phyloP scores from a whole-genome alignment of 2,113 vertebrate species.

The Halichoeres trimaculatus region DNA sequence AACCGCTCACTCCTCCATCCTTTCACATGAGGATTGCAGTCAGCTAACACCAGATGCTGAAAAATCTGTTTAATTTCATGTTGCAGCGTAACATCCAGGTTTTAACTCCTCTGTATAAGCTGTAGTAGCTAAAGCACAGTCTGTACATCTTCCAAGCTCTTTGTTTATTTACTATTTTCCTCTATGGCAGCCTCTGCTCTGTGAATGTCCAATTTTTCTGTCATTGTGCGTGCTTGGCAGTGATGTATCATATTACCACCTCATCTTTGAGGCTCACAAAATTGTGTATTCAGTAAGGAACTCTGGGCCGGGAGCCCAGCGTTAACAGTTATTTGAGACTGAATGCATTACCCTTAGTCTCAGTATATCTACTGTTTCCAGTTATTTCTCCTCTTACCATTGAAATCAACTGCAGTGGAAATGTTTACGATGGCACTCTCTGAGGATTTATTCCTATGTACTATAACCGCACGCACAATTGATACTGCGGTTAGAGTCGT shows the following conservation, averaged over 20 bases:
- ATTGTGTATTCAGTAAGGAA: slow-evolving; percentile 55
- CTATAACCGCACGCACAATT: slow-evolving; percentile 25
- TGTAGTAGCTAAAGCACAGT: slow-evolving; percentile 1
- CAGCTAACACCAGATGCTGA: slow-evolving; percentile 13
- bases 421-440: slow-evolving; percentile 46
- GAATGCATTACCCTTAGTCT: slow-evolving; percentile 36
- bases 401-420: slow-evolving; percentile 51
- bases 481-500: slow-evolving; percentile 23
- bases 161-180: slow-evolving; percentile 22
- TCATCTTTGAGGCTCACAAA: slow-evolving; percentile 52
- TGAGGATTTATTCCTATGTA: slow-evolving; percentile 38
- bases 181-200: slow-evolving; percentile 22
- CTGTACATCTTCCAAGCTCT: slow-evolving; percentile 1
- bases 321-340: slow-evolving; percentile 49
- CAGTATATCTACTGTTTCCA: slow-evolving; percentile 41
- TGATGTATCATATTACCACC: slow-evolving; percentile 45
- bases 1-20: not conserved
- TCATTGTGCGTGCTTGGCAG: slow-evolving; percentile 50
- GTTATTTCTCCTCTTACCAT: slow-evolving; percentile 27
- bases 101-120: slow-evolving; percentile 3
- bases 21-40: not conserved
- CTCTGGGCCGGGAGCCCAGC: slow-evolving; percentile 63
- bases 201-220: slow-evolving; percentile 40
- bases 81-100: not conserved
- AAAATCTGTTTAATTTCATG: slow-evolving; percentile 19